Percentiles rank a stretch among this genome's conserved stretches.
Evolutionary conservation across 2,113 vertebrate species (phyloP).

Genomic region (Gorsachius goisagi): DNA sequence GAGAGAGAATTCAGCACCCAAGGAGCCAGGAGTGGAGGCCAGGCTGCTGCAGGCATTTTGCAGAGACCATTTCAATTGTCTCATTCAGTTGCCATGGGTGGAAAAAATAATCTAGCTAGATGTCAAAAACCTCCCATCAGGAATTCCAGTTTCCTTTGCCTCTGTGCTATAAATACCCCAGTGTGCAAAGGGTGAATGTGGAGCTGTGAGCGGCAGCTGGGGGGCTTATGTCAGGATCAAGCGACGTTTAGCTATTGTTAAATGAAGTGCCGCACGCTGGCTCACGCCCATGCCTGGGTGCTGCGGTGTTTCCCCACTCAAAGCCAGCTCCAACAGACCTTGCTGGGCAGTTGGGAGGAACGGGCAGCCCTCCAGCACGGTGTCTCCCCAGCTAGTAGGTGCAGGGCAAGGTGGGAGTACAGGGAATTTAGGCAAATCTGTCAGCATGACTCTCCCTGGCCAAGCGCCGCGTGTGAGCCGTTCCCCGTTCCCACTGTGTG

Average conservation of each 20-base stretch:
- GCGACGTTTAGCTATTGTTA: background rate
- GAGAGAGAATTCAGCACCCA: background rate
- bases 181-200: conserved; percentile 35
- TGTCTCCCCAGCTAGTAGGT: rapidly evolving
- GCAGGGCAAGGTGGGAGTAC: background rate
- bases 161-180: conserved; percentile 54
- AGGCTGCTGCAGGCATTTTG: background rate
- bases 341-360: background rate
- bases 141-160: conserved; percentile 58
- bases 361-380: rapidly evolving
- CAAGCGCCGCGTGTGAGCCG: rapidly evolving
- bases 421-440: background rate
- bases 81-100: background rate
- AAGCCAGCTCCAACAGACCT: background rate
- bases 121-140: background rate
- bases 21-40: background rate
- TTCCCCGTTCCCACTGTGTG: background rate
- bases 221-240: conserved; percentile 53
- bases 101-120: conserved; percentile 34
- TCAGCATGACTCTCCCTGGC: background rate
- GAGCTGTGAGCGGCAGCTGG: conserved; percentile 32
- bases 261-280: conserved; percentile 30
- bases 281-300: background rate
- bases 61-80: background rate
- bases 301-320: background rate